Evolutionary conservation across 2,888 invertebrate genomes (phyloP).

Genomic region (Philopedon plagiatum): DNA sequence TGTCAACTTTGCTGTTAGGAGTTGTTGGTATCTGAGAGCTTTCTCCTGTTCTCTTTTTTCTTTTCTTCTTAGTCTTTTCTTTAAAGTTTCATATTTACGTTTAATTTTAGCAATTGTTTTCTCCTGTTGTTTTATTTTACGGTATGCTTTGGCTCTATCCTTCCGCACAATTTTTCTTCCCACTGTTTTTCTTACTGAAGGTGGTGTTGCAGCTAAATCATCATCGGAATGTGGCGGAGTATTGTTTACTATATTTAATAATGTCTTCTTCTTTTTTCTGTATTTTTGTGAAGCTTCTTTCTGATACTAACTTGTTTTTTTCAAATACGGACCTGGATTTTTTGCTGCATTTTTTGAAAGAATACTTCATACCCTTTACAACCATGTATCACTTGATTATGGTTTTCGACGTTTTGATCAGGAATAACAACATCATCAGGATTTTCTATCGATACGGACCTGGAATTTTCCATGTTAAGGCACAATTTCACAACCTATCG

Average conservation of each 20-base stretch:
- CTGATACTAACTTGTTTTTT: too few species aligned
- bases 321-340: too few species aligned
- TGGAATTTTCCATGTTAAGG: too few species aligned
- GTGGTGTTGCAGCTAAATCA: neutral
- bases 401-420: too few species aligned
- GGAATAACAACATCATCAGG: too few species aligned
- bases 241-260: neutral
- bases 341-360: too few species aligned
- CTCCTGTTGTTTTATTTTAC: constrained; percentile 4
- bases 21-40: neutral
- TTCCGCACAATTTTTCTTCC: neutral
- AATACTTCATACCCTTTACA: too few species aligned
- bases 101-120: neutral
- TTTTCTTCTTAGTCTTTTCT: constrained; percentile 9
- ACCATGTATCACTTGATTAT: too few species aligned
- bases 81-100: neutral
- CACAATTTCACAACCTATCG: too few species aligned
- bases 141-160: constrained; percentile 2
- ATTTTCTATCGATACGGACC: too few species aligned
- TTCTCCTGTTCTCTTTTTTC: neutral
- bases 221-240: neutral
- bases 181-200: neutral
- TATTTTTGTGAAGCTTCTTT: neutral
- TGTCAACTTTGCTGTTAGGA: constrained; percentile 15
- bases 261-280: neutral